A percentile compares a stretch with the other conserved stretches of the same genome.
These are phyloP conservation scores for Eretmocerus hayati DNA, from an alignment of 2,888 invertebrate genomes.

Conservation along the genomic window DNA sequence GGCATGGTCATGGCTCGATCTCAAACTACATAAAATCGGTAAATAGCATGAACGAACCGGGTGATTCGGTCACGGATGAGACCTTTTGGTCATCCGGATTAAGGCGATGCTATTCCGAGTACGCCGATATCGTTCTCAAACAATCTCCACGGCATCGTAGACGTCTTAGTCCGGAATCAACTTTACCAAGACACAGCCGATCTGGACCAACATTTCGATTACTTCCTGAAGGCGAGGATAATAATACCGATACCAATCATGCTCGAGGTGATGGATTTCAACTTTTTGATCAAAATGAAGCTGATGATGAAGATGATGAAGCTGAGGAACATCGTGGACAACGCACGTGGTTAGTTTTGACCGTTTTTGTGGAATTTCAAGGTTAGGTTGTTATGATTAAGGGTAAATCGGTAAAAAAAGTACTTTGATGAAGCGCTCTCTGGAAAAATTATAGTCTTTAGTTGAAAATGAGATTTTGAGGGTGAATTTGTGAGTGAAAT, in stretches of 20 bases:
- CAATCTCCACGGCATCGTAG: conserved; percentile 9
- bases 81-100: conserved; percentile 7
- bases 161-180: neutral
- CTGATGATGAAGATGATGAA: neutral
- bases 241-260: neutral
- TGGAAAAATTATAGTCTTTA: neutral
- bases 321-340: neutral
- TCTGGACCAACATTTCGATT: neutral
- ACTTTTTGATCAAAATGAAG: too few relatives aligned
- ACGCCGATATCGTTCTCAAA: conserved; percentile 14
- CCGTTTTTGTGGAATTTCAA: too few relatives aligned
- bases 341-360: neutral
- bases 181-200: neutral
- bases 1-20: too few relatives aligned
- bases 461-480: neutral
- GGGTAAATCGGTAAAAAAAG: too few relatives aligned
- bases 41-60: too few relatives aligned
- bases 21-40: too few relatives aligned
- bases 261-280: too few relatives aligned
- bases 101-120: conserved; percentile 16
- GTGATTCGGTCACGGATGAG: too few relatives aligned
- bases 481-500: neutral
- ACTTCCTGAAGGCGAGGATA: neutral
- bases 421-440: too few relatives aligned
- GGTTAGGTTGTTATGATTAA: too few relatives aligned